Evolutionary conservation across 2,888 invertebrate genomes (phyloP), one percentile per base, ranked within the genome.

Genomic region (Gari tellinella): DNA sequence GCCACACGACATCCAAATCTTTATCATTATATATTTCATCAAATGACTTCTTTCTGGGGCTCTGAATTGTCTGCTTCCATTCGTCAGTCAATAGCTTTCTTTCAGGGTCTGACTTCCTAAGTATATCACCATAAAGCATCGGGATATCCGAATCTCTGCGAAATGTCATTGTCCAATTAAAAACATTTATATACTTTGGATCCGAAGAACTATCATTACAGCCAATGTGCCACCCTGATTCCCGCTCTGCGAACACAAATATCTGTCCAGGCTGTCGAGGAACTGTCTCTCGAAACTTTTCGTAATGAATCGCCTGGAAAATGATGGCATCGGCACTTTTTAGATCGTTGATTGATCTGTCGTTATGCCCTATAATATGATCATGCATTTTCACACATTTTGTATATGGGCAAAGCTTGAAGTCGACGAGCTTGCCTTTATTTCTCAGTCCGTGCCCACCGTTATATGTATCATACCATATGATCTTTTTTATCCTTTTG

Each of bases 101-200:
- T 3, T n/a, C 19, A 14, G 40, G 25, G 5, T 56, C 12, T n/a
- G 10, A n/a, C n/a, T 23, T 52, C 7, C 41, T 14, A n/a, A 52
- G 8, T 10, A 56, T 40, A 38, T 43, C 26, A 15, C 72, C 72
- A 43, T 72, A 64, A 5, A 61, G 66, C n/a, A 61, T 23, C 7
- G 7, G 10, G 1, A 74, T 58, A 51, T 74, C 74, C 7, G 68
- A 68, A 65, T 74, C 74, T 3, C 10, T 5, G 5, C 68, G 38
- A 21, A 60, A 74, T 4, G 68, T 60, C 68, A 74, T 64, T 0
- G 74, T 74, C 68, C 68, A 67, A 26, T 74, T 74, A 49, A 74
- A 73, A 1, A 57, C 8, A 21, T 31, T 31, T 31, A 7, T 31
- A 31, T 7, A 31, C 10, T 31, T 31, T 31, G 4, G 31, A 31